phyloP scores from a whole-genome alignment of 2,797 vertebrate genomes.

The Xiphophorus birchmanni region DNA sequence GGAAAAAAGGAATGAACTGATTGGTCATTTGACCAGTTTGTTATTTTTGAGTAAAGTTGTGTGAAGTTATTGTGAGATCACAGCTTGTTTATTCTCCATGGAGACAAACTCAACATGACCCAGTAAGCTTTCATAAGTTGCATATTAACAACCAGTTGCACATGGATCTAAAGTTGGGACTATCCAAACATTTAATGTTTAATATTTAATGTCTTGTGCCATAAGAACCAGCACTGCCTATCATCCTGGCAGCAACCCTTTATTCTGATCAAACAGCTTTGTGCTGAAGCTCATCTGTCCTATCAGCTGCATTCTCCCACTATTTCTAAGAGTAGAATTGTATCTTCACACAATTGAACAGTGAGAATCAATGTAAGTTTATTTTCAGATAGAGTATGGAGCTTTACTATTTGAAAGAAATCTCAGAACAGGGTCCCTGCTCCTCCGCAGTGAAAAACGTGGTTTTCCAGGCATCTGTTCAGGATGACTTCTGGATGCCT shows the following conservation, averaged over 20 bases:
- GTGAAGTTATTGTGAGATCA: not conserved
- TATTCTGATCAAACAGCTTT: not conserved
- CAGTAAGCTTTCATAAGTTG: not conserved
- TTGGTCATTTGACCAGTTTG: not conserved
- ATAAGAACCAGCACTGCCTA: not conserved
- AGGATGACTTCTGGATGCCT: not conserved
- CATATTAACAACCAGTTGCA: not conserved
- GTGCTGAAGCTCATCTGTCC: not conserved
- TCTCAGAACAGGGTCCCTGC: not conserved
- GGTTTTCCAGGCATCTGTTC: not conserved
- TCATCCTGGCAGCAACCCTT: not conserved
- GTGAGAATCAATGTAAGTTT: not conserved
- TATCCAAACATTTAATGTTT: not conserved
- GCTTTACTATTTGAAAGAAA: not conserved
- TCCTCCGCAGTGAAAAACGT: not conserved
- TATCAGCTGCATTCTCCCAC: too few relatives aligned
- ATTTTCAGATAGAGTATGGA: not conserved
- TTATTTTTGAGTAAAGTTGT: not conserved
- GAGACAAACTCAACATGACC: not conserved
- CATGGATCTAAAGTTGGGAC: not conserved
- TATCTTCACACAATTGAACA: not conserved
- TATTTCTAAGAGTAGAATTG: not conserved
- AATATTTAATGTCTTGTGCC: not conserved
- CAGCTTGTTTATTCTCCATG: not conserved
- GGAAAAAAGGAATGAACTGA: not conserved